phyloP scores from a whole-genome alignment of 30 jellyfish, hydroid and myxozoan genomes.

The Hydra vulgaris region DNA sequence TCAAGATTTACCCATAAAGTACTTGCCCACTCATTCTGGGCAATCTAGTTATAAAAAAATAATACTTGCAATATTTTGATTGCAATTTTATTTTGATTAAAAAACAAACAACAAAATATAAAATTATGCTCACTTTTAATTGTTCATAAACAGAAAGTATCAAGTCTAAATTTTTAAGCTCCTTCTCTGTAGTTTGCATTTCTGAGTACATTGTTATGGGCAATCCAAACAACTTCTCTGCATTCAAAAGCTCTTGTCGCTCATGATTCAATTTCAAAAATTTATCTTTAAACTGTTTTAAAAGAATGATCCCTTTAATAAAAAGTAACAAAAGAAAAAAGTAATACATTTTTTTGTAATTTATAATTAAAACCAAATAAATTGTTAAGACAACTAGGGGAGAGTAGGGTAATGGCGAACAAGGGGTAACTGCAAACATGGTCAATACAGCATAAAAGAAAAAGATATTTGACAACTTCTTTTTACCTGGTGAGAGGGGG shows the following conservation, averaged over 20 bases:
- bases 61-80: background rate
- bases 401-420: no score
- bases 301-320: conserved; percentile 40
- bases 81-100: background rate
- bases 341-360: background rate
- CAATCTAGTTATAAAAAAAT: conserved; percentile 40
- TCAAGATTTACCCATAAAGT: conserved; percentile 88
- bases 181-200: conserved; percentile 72
- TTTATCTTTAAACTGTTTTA: conserved; percentile 54
- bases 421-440: no score
- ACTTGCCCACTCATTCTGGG: conserved; percentile 85
- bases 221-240: conserved; percentile 72
- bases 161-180: conserved; percentile 60
- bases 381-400: no score
- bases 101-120: background rate
- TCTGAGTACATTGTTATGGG: conserved; percentile 74
- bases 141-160: conserved; percentile 54
- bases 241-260: conserved; percentile 85
- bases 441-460: no score
- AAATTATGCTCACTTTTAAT: conserved; percentile 41
- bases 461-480: no score
- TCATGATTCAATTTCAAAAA: conserved; percentile 46
- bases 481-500: no score
- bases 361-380: no score
- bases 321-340: background rate